phyloP scores from a whole-genome alignment of 2,888 invertebrate species.

The Tinea semifulvella region DNA sequence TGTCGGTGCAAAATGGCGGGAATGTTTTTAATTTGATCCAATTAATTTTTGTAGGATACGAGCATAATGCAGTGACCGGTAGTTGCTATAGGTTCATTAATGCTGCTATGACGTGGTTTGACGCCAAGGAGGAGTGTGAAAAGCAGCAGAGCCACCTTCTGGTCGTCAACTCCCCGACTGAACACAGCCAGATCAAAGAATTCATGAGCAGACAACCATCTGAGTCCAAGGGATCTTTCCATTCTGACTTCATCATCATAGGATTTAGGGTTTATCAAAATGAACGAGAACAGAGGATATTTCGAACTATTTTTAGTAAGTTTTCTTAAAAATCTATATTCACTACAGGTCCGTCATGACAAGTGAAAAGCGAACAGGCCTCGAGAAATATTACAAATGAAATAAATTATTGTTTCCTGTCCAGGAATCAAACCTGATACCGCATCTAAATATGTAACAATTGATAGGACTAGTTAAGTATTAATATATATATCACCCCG shows the following conservation, averaged over 20 bases:
- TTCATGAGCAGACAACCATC: slow-evolving; percentile 25
- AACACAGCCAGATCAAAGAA: slow-evolving; percentile 31
- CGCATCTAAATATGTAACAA: no score
- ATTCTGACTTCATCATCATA: no score
- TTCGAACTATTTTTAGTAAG: slow-evolving; percentile 47
- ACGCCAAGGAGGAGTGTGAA: slow-evolving; percentile 37
- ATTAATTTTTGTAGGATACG: not conserved
- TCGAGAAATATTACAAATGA: no score
- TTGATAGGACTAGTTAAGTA: no score
- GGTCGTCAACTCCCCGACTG: slow-evolving; percentile 21
- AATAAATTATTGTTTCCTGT: no score
- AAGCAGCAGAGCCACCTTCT: slow-evolving; percentile 36
- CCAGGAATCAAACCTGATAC: no score
- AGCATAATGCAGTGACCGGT: slow-evolving; percentile 11
- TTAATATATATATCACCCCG: no score
- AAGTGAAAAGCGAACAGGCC: no score
- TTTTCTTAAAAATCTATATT: no score
- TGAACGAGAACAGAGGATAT: slow-evolving; percentile 27
- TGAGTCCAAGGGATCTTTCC: not conserved
- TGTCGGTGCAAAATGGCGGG: no score
- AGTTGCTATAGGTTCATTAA: slow-evolving; percentile 37
- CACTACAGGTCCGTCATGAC: no score
- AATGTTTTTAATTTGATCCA: not conserved
- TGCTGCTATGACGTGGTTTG: slow-evolving; percentile 33
- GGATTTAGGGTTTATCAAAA: no score